Percentiles rank a stretch among this genome's conserved stretches.
phyloP scores from a whole-genome alignment of 2,888 invertebrate genomes.

The Andrena marginata region DNA sequence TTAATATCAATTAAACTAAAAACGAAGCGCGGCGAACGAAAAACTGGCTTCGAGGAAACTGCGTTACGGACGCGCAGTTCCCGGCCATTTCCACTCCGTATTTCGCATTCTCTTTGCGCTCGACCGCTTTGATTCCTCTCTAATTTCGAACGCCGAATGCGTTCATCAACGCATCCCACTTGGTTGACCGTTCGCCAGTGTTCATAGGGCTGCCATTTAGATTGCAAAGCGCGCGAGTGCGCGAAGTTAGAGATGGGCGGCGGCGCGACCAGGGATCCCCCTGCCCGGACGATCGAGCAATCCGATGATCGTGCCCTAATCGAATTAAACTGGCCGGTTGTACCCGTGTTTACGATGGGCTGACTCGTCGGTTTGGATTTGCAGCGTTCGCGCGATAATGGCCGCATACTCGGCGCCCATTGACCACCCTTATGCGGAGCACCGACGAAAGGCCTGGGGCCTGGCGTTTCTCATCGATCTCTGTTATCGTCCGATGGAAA shows the following conservation, averaged over 20 bases:
- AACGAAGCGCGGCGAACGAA: too few species aligned
- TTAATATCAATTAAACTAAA: too few species aligned
- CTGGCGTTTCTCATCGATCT: slow-evolving; percentile 55
- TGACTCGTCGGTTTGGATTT: slow-evolving; percentile 72
- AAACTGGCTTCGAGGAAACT: too few species aligned
- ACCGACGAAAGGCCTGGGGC: slow-evolving; percentile 43
- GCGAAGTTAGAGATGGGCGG: slow-evolving; percentile 34
- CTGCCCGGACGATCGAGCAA: slow-evolving; percentile 69
- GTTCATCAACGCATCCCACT: slow-evolving; percentile 26
- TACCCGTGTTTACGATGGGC: slow-evolving; percentile 71
- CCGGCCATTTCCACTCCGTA: not conserved
- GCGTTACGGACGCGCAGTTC: too few species aligned
- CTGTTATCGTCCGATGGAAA: slow-evolving; percentile 49
- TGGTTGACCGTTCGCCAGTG: slow-evolving; percentile 8
- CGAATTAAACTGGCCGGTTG: slow-evolving; percentile 71
- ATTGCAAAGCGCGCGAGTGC: slow-evolving; percentile 22
- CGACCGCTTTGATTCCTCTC: not conserved
- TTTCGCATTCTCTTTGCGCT: not conserved
- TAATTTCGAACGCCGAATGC: slow-evolving; percentile 3
- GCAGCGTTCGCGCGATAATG: slow-evolving; percentile 70
- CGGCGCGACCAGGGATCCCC: slow-evolving; percentile 58
- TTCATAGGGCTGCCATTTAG: slow-evolving; percentile 28
- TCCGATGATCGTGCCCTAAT: slow-evolving; percentile 73
- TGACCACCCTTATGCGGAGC: slow-evolving; percentile 17
- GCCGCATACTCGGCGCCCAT: slow-evolving; percentile 36